Base-by-base conservation (phyloP, 2,113 vertebrate genomes). In the Asarcornis scutulata region DNA sequence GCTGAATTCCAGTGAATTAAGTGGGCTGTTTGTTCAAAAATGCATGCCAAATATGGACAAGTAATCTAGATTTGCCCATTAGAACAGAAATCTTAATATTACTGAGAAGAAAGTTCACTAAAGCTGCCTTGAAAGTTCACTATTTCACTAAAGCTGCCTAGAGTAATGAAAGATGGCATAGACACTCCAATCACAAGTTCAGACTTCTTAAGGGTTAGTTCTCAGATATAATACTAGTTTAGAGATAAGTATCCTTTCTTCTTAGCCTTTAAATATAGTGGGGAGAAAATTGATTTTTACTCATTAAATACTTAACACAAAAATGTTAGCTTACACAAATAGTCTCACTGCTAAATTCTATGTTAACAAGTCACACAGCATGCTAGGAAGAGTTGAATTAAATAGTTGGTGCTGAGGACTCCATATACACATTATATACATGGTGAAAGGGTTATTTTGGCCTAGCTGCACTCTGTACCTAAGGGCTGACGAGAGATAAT, bases 1-100 rank as follows among this genome's bases (percentile, higher is more conserved):
- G 34, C 16, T 78, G 26, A 63, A 20, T 62, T 22, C 6, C 2
- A 29, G 6, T 89, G 75, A 82, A 55, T 71, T 84, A 25, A 85
- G 40, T 40, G 53, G 86, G 25, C 13, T 31, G 7, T 58, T 69
- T n/a, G 9, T 48, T 95, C 23, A 92, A 88, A 80, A 80, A 76
- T 18, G 26, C 21, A 25, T 15, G 12, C 50, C 78, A 55, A 31
- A 10, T 46, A 7, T 17, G 44, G n/a, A 13, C 0, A 0, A 68
- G 67, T 36, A 62, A 13, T 16, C 13, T 68, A 42, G 21, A 12
- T 59, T 82, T 94, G 76, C 23, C 36, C 22, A 42, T 58, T 62
- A 58, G 62, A 83, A 75, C 9, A 18, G 32, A 56, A 55, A 17
- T 66, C 6, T 69, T 78, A 55, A 63, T 56, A 46, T 27, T 68